Evolutionary conservation across 2,113 vertebrate genomes (phyloP).

Genomic region (Pituophis catenifer): DNA sequence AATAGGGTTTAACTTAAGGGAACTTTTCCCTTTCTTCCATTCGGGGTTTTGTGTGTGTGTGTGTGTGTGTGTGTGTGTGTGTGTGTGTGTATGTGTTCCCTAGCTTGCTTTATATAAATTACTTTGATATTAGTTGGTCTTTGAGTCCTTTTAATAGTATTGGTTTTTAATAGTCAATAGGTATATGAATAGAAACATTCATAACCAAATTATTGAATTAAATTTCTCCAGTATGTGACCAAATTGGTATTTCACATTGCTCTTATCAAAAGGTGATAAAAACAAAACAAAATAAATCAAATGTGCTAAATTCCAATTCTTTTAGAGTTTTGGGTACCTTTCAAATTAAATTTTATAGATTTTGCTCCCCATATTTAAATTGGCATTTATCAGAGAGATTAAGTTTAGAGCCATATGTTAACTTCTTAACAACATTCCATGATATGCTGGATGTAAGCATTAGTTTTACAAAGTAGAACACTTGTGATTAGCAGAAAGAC

Average conservation of each 20-base stretch:
- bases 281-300: neutral
- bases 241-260: neutral
- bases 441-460: neutral
- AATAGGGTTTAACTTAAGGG: neutral
- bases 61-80: neutral
- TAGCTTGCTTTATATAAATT: neutral
- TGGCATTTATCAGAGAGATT: neutral
- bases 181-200: neutral
- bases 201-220: neutral
- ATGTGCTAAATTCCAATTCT: neutral
- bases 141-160: neutral
- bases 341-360: neutral
- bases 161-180: neutral
- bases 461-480: conserved; percentile 10
- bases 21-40: neutral
- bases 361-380: neutral
- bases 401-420: neutral
- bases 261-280: neutral
- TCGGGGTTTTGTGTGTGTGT: neutral
- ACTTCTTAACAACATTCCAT: neutral
- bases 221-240: neutral
- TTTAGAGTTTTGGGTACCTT: too few species aligned
- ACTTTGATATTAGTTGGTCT: neutral
- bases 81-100: neutral
- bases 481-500: conserved; percentile 16